Percentiles rank a stretch among this genome's conserved stretches.
These are phyloP conservation scores for Fregata magnificens DNA, from an alignment of 2,113 vertebrate species.

Conservation along the genomic window DNA sequence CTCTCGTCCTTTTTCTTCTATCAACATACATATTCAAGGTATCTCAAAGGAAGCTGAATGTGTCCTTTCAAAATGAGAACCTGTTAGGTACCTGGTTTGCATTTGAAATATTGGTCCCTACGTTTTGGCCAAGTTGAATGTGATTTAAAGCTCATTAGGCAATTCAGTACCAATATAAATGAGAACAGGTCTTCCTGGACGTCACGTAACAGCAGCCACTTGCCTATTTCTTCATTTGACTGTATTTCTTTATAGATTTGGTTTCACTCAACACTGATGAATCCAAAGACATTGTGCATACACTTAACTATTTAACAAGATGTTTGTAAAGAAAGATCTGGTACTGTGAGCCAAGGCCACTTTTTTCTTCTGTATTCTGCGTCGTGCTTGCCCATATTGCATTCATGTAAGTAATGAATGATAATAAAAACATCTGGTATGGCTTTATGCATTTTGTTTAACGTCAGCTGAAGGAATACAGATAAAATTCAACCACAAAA, in stretches of 20 bases:
- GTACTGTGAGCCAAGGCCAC: neutral
- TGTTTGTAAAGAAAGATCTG: neutral
- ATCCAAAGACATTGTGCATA: neutral
- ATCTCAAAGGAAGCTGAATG: neutral
- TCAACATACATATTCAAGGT: neutral
- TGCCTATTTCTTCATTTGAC: neutral
- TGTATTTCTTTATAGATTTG: neutral
- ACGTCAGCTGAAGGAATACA: neutral
- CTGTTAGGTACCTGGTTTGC: neutral
- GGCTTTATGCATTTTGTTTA: neutral
- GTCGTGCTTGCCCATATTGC: neutral
- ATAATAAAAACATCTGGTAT: constrained; percentile 18
- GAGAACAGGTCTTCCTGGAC: neutral
- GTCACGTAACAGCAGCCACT: neutral
- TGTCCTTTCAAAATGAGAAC: neutral
- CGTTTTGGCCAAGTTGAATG: neutral
- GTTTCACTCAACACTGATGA: neutral
- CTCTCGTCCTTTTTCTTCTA: neutral
- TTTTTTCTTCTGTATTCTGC: neutral
- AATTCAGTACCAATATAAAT: neutral
- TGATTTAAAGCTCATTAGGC: neutral
- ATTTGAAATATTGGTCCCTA: neutral
- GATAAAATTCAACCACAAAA: neutral
- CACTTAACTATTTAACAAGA: neutral
- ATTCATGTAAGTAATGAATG: neutral